Evolutionary conservation across 2,888 invertebrate species (phyloP), one percentile per base, ranked within the genome.

Genomic region (Eumacrocentrus americanus): DNA sequence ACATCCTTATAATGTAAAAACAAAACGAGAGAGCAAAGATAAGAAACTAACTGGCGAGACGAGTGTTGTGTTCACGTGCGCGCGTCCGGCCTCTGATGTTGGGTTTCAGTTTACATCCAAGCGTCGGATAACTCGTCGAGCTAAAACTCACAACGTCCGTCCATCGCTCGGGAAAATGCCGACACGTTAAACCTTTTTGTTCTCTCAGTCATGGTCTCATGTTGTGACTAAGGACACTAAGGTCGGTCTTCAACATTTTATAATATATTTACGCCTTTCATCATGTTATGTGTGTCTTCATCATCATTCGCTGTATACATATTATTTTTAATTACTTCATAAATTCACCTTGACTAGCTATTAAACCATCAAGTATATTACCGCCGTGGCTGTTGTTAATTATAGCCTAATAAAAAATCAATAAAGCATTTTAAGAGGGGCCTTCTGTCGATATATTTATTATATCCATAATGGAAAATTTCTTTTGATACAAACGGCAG

Each of bases 61-160:
- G 51, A n/a, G 51, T 51, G 51, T 37, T 38, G 29, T 40, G 25
- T 59, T 53, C 38, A 53, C 47, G 53, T 40, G 20, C 34, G n/a
- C 37, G 9, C 29, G 29, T 53, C 35, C 46, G 29, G 50, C 52
- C 25, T 18, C 25, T 29, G 9, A 29, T 38, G 47, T 50, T 53
- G 46, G 22, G 59, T 59, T 53, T 54, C 40, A 59, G 53, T 47
- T 59, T 59, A 59, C 59, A 59, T 38, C 18, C 5, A 44, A 23
- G 53, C 52, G 46, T 59, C 53, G 46, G 38, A 59, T 46, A 59
- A 53, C 52, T 37, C 22, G 20, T 20, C 23, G 38, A 12, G 23
- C 37, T 22, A n/a, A 38, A 52, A 52, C 23, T 52, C 23, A 52
- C 52, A 52, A 52, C 52, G 38, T 20, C 16, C 7, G 7, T 25